A percentile compares a stretch with the other conserved stretches of the same genome.
phyloP scores from a whole-genome alignment of 2,113 vertebrate species.

The Lophius piscatorius region DNA sequence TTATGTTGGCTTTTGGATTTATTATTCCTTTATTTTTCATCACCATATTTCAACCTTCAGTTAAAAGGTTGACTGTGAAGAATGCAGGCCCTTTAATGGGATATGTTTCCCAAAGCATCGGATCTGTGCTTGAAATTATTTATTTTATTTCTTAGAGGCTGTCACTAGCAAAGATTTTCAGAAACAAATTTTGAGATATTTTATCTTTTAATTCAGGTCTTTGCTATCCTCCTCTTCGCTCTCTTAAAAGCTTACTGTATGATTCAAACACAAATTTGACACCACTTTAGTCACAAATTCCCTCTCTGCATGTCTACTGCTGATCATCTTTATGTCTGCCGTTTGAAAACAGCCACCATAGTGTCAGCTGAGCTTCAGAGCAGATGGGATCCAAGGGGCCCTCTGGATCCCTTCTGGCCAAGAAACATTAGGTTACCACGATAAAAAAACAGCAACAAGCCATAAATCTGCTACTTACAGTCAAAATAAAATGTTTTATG shows the following conservation, averaged over 20 bases:
- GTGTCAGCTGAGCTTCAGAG: conserved; percentile 22
- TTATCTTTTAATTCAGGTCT: no score
- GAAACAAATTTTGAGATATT: no score
- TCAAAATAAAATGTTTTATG: conserved; percentile 23
- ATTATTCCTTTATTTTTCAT: conserved; percentile 20
- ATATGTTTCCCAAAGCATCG: conserved; percentile 4
- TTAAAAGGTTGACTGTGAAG: no score
- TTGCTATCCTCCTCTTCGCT: no score
- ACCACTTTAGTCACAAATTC: neutral
- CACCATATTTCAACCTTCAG: neutral
- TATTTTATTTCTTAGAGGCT: no score
- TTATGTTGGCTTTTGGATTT: conserved; percentile 17
- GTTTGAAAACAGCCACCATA: neutral
- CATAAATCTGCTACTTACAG: conserved; percentile 39
- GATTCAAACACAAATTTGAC: neutral
- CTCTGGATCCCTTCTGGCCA: no score
- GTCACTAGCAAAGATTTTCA: no score
- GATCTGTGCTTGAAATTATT: no score
- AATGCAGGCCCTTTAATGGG: no score
- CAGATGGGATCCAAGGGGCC: conserved; percentile 23
- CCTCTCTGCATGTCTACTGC: neutral
- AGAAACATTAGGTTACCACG: no score
- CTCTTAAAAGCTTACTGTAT: no score
- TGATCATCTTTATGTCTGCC: no score
- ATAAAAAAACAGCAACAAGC: neutral